Evolutionary conservation across 2,888 invertebrate species (phyloP), one percentile per base, ranked within the genome.

Genomic region (Phanerotoma sp.): DNA sequence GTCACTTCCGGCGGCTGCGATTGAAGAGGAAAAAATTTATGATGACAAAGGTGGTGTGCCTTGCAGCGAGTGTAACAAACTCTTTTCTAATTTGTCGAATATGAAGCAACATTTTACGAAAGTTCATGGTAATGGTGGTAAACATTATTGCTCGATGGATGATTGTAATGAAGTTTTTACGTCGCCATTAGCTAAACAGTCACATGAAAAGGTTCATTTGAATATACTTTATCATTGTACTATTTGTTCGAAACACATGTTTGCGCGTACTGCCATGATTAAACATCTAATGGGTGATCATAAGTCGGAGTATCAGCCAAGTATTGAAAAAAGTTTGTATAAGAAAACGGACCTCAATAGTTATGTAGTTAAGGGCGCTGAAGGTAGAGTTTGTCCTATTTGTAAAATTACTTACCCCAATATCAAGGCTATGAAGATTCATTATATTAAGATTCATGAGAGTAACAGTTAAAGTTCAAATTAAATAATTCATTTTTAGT

Each of bases 201-300:
- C 78, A 50, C 77, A 83, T 60, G 82, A 83, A 0, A 63, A 64
- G 20, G 79, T 80, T 59, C 81, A 80, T 66, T 79, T 81, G 11
- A 82, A 80, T 57, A 78, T 80, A n/a, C 80, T 82, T 51, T 83
- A 80, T 72, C 82, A 81, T 1, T 84, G 84, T 69, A 81, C 79
- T 57, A 79, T 84, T 75, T 84, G 84, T 65, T 81, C 82, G 54
- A 79, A 81, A 4, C 83, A 82, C 63, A 81, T 82, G 61, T 81
- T 82, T 77, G 82, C 80, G 65, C 81, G 79, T 63, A 78, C 79
- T 59, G 81, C 82, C 51, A 79, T 84, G 61, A 80, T 81, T 42
- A 78, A 81, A 25, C 84, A 84, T 70, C 81, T 84, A 59, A 78
- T 80, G 46, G 79, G 79, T 69, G 78, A 80, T 11, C 84, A 84